Evolutionary conservation across 2,888 invertebrate species (phyloP), one percentile per base, ranked within the genome.

Genomic region (Mesochorus sp.): DNA sequence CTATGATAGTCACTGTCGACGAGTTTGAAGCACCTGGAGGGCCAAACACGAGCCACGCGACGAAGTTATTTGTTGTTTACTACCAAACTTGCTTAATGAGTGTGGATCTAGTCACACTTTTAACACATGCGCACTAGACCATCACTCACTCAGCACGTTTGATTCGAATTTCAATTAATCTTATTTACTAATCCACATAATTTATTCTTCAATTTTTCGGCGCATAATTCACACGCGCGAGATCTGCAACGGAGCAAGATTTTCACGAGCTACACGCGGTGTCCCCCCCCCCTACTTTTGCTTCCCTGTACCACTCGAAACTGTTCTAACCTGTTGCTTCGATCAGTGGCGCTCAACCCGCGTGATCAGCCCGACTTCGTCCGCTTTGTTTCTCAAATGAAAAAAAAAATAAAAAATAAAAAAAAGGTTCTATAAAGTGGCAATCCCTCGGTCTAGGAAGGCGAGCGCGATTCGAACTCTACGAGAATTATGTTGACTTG

Each of bases 91-190:
- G 92, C 92, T 95, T 95, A 95, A 95, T 95, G 95, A 95, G 95
- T 95, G 95, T 95, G 95, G 95, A 95, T 95, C 95, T 96, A 95
- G 95, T 96, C 95, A 96, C 95, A 94, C 91, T 81, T 90, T 90
- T 82, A 83, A 93, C 93, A 66, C 55, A 82, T 94, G 94, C 92
- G 93, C 91, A 94, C 94, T 93, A 95, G 94, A 95, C 93, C 93
- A 93, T 93, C 93, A 95, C 94, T 93, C 96, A 95, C 93, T 94
- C 85, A 92, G 90, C 92, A 93, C 89, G 89, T 86, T 84, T 83
- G 81, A 85, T 81, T 80, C 24, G 26, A 62, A 19, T 34, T n/a
- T n/a, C n/a, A n/a, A n/a, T n/a, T n/a, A n/a, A n/a, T n/a, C n/a
- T n/a, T n/a, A n/a, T n/a, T n/a, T n/a, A n/a, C n/a, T n/a, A n/a